Conservation (phyloP, 2,888 invertebrate genomes). For the Omphaloscelis lunosa region DNA sequence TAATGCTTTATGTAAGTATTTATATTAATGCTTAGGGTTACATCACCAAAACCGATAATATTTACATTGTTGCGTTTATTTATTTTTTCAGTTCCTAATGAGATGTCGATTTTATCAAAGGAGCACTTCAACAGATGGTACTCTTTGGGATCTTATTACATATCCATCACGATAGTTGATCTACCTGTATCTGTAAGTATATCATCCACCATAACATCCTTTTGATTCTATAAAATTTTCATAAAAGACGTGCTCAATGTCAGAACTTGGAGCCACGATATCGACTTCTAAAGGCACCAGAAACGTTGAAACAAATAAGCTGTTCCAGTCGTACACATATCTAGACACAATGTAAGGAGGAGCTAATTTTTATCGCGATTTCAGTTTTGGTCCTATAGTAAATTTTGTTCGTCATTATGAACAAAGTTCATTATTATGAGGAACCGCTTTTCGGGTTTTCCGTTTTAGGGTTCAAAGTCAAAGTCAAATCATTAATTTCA, state of each 20-base stretch:
- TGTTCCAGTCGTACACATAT: background rate
- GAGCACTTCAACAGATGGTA: slow-evolving; percentile 98
- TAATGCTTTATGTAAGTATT: background rate
- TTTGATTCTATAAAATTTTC: background rate
- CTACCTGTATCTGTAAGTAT: slow-evolving; percentile 94
- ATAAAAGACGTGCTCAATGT: background rate
- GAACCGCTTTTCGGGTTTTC: background rate
- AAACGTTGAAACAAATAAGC: background rate
- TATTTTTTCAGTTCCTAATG: slow-evolving; percentile 93
- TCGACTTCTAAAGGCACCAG: background rate
- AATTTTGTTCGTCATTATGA: no score
- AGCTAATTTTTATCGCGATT: background rate
- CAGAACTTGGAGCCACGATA: background rate
- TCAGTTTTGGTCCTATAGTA: background rate
- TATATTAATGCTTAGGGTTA: background rate
- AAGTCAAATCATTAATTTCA: no score
- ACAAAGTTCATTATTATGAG: no score
- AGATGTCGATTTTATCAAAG: slow-evolving; percentile 95
- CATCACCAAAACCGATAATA: slow-evolving; percentile 11
- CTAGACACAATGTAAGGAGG: background rate
- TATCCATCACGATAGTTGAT: slow-evolving; percentile 94
- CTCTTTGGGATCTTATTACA: slow-evolving; percentile 95
- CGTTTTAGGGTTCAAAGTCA: no score
- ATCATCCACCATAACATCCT: background rate
- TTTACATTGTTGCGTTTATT: slow-evolving; percentile 13